Conservation (phyloP, 2,113 vertebrate species). For the Tupaia chinensis region DNA sequence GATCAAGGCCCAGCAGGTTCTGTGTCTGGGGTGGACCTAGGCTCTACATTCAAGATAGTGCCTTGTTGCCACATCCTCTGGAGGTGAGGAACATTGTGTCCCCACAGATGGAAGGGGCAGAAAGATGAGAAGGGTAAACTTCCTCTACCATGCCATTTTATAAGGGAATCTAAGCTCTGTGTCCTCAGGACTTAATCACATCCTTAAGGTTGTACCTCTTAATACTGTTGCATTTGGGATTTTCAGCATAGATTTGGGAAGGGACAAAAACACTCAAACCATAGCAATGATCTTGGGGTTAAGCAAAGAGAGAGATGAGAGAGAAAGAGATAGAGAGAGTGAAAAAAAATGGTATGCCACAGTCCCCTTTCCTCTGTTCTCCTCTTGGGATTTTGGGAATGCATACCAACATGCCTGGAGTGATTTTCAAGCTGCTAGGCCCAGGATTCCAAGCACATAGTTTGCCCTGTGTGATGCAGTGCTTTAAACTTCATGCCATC, state of each 20-base stretch:
- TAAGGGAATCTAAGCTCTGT: neutral
- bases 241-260: neutral
- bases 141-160: neutral
- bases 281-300: neutral
- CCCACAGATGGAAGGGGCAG: neutral
- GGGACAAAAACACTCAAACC: neutral
- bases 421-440: no score
- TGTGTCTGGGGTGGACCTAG: neutral
- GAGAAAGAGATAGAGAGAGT: no score
- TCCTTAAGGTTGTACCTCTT: neutral
- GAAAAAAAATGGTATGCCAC: no score
- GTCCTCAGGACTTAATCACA: neutral
- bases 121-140: neutral
- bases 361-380: no score
- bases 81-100: neutral
- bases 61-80: no score
- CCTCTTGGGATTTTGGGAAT: no score
- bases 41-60: neutral
- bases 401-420: no score
- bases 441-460: no score
- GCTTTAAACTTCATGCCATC: no score
- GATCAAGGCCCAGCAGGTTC: neutral
- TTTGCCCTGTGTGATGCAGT: no score
- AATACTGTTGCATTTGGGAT: neutral
- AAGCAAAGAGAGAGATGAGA: neutral